A percentile compares a stretch with the other conserved stretches of the same genome.
phyloP scores from a whole-genome alignment of 2,888 invertebrate species.

The Dryococelus australis region DNA sequence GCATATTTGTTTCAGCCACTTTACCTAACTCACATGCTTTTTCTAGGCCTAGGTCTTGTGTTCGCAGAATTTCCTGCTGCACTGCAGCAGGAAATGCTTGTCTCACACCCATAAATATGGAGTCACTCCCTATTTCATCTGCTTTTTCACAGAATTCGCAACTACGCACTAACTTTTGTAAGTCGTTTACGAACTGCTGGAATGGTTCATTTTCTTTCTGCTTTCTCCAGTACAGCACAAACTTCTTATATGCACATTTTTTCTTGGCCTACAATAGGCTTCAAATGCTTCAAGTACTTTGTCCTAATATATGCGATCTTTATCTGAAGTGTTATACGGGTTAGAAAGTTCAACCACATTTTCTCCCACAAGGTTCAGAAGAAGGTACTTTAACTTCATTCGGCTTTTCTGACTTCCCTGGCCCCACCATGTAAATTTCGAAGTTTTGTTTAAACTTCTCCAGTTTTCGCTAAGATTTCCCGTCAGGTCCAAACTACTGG shows the following conservation, averaged over 20 bases:
- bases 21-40: background rate
- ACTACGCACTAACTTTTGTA: background rate
- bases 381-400: background rate
- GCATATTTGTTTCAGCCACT: background rate
- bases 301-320: background rate
- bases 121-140: background rate
- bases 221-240: background rate
- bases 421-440: background rate
- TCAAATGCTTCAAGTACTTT: background rate
- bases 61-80: background rate
- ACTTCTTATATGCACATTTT: background rate
- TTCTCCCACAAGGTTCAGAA: background rate
- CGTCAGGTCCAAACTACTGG: background rate
- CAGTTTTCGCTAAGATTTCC: background rate
- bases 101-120: background rate
- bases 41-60: background rate
- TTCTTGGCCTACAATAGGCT: background rate
- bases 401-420: background rate
- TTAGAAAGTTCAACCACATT: background rate
- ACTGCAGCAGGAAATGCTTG: background rate
- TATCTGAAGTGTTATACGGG: background rate
- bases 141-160: slow-evolving; percentile 6
- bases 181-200: background rate
- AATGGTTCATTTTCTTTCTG: background rate
- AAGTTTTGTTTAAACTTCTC: background rate